A percentile compares a stretch with the other conserved stretches of the same genome.
These are phyloP conservation scores for Smutsia gigantea DNA, from an alignment of 2,797 vertebrate species.

Conservation along the genomic window DNA sequence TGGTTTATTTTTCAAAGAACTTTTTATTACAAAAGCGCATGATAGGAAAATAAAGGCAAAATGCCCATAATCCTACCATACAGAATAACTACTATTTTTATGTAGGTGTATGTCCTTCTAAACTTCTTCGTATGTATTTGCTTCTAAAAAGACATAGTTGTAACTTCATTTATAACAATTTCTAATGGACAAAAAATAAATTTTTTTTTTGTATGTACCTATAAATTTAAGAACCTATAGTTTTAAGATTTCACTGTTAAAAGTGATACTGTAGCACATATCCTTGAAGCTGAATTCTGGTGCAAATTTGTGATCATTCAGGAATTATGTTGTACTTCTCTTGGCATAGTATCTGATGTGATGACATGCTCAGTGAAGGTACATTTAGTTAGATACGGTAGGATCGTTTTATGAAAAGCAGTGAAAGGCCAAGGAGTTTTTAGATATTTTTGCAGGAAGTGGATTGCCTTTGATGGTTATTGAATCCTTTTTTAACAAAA, in stretches of 20 bases:
- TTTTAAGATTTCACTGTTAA: neutral
- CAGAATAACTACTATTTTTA: neutral
- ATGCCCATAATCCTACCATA: neutral
- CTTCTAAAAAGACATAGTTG: slow-evolving; percentile 31
- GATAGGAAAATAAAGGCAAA: slow-evolving; percentile 18
- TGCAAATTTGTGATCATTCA: neutral
- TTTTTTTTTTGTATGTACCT: neutral
- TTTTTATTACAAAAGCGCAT: slow-evolving; percentile 16
- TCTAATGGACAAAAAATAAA: slow-evolving; percentile 20
- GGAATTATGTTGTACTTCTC: neutral
- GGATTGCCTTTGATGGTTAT: neutral
- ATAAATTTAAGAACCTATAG: neutral
- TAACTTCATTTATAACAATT: slow-evolving; percentile 1
- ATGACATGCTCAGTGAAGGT: neutral
- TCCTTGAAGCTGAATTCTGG: neutral
- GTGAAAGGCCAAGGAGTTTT: neutral
- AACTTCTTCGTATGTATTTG: neutral
- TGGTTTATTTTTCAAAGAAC: slow-evolving; percentile 11
- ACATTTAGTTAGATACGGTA: neutral
- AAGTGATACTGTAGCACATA: neutral
- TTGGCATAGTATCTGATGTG: neutral
- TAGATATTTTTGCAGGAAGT: slow-evolving; percentile 18
- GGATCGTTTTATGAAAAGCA: slow-evolving; percentile 37
- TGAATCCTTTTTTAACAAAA: neutral
- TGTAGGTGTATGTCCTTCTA: neutral